Conservation (phyloP, 2,797 vertebrate genomes). For the Prionace glauca region DNA sequence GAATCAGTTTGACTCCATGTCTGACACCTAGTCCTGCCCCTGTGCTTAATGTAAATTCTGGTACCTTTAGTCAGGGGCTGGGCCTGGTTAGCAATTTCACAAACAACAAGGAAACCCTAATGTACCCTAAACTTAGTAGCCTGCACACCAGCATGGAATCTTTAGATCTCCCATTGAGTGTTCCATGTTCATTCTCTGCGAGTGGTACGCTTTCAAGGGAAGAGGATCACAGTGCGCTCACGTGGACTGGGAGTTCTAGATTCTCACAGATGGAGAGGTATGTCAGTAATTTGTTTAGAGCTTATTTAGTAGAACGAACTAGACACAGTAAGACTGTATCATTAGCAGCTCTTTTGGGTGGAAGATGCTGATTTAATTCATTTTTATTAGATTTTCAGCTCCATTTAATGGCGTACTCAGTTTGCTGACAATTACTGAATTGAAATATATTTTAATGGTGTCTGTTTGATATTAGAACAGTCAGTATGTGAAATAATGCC, state of each 20-base stretch:
- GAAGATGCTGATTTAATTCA: background rate
- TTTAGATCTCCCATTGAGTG: slow-evolving; percentile 80
- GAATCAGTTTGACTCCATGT: slow-evolving; percentile 54
- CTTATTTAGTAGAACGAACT: background rate
- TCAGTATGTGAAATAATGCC: background rate
- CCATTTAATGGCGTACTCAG: background rate
- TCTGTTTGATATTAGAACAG: background rate
- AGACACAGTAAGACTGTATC: background rate
- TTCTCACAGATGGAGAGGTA: slow-evolving; percentile 71
- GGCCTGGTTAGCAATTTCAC: slow-evolving; percentile 64
- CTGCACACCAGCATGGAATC: slow-evolving; percentile 94
- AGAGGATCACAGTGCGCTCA: slow-evolving; percentile 61
- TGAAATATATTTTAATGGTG: background rate
- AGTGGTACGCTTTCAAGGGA: slow-evolving; percentile 53
- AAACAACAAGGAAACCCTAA: slow-evolving; percentile 62
- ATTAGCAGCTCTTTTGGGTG: background rate
- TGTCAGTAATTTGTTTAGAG: slow-evolving; percentile 36
- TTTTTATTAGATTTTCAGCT: background rate
- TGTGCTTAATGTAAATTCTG: slow-evolving; percentile 84
- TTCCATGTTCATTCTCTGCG: slow-evolving; percentile 63
- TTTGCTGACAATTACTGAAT: background rate
- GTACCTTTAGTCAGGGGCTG: slow-evolving; percentile 78
- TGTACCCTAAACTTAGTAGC: slow-evolving; percentile 79
- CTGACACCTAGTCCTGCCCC: slow-evolving; percentile 87
- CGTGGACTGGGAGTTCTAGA: slow-evolving; percentile 73